Base-by-base conservation (phyloP, 2,113 vertebrate genomes). In the Tautogolabrus adspersus region DNA sequence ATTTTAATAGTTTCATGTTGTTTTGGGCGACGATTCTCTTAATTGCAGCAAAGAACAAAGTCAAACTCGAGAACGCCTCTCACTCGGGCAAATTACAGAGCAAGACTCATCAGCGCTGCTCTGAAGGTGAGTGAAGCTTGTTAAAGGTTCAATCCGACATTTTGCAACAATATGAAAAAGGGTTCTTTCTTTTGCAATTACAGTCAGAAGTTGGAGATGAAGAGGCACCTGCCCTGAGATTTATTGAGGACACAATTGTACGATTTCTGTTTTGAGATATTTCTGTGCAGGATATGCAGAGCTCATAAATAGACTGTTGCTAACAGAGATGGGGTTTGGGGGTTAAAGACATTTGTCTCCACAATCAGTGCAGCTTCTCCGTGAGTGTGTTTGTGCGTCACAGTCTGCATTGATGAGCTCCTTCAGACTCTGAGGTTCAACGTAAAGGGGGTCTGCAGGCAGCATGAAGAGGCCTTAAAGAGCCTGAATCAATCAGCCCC, bases 1-100 rank as follows among this genome's bases (percentile, higher is more conserved):
- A 5, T 6, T 18, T 42, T 5, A 7, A 49, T 18, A 19, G 55
- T 23, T n/a, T 82, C 51, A 1, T 55, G 26, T 26, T 64, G 23
- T 64, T 49, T 12, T 77, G 44, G 81, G 72, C 56, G 30, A 44
- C 44, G 13, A 59, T 78, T 91, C 44, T 90, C 79, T 87, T 73
- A 52, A 85, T 85, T 88, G 38, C 90, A 92, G 92, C 82, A 1
- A 87, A 72, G 67, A 92, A 89, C 85, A 85, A 86, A 89, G 81
- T 90, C 16, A 90, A 91, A 22, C 73, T 85, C 59, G 49, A 89
- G 87, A 88, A 68, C 49, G 10, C 56, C 56, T 59, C 84, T 0
- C 26, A 15, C n/a, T n/a, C 70, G 16, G 86, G 60, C 22, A 74
- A 79, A 49, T 67, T 63, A 37, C 60, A 87, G 64, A 78, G 66